Percentiles rank a stretch among this genome's conserved stretches.
phyloP scores from a whole-genome alignment of 2,113 vertebrate genomes.

The Pterocles burchelli region DNA sequence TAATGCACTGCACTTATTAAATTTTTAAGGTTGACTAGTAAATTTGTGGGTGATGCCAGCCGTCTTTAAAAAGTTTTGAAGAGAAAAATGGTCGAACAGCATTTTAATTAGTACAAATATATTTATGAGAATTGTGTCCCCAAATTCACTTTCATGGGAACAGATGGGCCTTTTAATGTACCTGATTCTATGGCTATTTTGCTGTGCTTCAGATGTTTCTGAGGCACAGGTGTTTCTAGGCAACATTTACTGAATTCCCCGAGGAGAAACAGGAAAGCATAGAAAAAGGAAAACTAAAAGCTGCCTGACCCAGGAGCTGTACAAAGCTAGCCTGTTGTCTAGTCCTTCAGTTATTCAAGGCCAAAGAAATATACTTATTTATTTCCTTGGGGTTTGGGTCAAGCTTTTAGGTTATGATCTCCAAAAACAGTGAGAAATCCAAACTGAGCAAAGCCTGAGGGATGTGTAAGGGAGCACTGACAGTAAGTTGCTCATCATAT shows the following conservation, averaged over 20 bases:
- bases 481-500: background rate
- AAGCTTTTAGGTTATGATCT: background rate
- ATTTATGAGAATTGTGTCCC: slow-evolving; percentile 27
- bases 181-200: slow-evolving; percentile 2
- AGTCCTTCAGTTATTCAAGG: background rate
- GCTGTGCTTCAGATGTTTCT: slow-evolving; percentile 4
- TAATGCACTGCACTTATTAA: slow-evolving; percentile 44
- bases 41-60: slow-evolving; percentile 31
- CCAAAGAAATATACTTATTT: background rate
- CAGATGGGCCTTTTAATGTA: background rate
- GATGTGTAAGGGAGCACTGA: background rate
- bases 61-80: slow-evolving; percentile 2
- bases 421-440: background rate
- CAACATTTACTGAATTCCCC: slow-evolving; percentile 19
- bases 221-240: slow-evolving; percentile 47
- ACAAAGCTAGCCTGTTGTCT: background rate
- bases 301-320: background rate
- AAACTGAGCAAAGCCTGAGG: background rate
- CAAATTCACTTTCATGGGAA: background rate
- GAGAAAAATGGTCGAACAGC: background rate
- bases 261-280: background rate
- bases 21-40: slow-evolving; percentile 61
- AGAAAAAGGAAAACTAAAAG: slow-evolving; percentile 8
- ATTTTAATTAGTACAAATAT: slow-evolving; percentile 58
- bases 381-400: background rate